Conservation (phyloP, 2,888 invertebrate species). For the Cylindroiulus punctatus region DNA sequence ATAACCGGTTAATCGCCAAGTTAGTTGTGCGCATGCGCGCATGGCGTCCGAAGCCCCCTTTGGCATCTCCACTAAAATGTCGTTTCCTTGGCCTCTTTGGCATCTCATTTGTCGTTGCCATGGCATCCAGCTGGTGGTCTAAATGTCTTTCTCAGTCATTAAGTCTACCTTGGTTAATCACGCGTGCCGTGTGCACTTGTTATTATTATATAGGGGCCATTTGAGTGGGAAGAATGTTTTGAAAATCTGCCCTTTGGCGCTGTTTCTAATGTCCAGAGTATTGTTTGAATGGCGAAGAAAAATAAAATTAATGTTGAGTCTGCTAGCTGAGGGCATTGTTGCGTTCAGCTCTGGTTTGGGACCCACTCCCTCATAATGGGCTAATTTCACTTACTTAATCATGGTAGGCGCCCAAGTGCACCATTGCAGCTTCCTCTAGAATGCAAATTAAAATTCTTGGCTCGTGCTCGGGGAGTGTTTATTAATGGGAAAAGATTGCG, state of each 20-base stretch:
- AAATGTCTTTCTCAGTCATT: constrained; percentile 48
- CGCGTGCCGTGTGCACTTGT: constrained; percentile 43
- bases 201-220: constrained; percentile 47
- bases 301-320: constrained; percentile 20
- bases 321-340: constrained; percentile 24
- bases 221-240: constrained; percentile 19
- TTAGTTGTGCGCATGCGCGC: not conserved
- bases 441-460: constrained; percentile 47
- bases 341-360: not conserved
- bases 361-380: constrained; percentile 23
- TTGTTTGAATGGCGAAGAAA: constrained; percentile 30
- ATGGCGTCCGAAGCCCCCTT: not conserved
- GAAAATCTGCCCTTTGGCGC: constrained; percentile 45
- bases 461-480: constrained; percentile 26
- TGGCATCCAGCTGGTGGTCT: constrained; percentile 43
- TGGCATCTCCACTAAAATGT: not conserved
- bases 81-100: constrained; percentile 31
- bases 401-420: constrained; percentile 13
- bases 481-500: constrained; percentile 29
- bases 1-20: constrained; percentile 15
- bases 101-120: constrained; percentile 43
- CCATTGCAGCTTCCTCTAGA: constrained; percentile 21
- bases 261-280: constrained; percentile 41
- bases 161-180: constrained; percentile 52
- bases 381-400: constrained; percentile 47